Evolutionary conservation across 2,113 vertebrate species (phyloP).

Genomic region (Passer domesticus): DNA sequence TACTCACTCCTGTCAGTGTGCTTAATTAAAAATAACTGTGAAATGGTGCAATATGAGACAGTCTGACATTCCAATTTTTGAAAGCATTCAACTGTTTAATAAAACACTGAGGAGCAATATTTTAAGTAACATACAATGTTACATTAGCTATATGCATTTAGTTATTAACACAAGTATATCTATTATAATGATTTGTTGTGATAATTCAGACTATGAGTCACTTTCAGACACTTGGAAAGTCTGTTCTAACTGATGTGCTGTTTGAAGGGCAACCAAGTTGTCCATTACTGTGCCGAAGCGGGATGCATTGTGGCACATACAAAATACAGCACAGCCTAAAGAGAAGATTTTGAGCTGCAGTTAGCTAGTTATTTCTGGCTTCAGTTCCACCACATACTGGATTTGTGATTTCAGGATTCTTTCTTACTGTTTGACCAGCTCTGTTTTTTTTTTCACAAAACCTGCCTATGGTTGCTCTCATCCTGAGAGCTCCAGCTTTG

Average conservation of each 20-base stretch:
- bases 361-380: background rate
- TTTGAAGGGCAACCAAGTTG: background rate
- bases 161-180: background rate
- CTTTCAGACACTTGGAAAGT: background rate
- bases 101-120: background rate
- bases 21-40: background rate
- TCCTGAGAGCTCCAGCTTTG: background rate
- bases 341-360: background rate
- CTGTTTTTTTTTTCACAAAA: background rate
- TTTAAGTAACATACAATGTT: background rate
- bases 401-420: background rate
- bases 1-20: background rate
- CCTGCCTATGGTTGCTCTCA: background rate
- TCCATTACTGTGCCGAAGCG: rapidly evolving
- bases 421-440: background rate
- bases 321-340: background rate
- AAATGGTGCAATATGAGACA: background rate
- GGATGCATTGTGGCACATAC: background rate
- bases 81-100: slow-evolving; percentile 30
- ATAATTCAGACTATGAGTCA: background rate
- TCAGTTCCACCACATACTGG: background rate
- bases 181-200: background rate
- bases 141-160: background rate
- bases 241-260: background rate
- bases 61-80: slow-evolving; percentile 20